Percentiles rank a stretch among this genome's conserved stretches.
phyloP scores from a whole-genome alignment of 2,888 invertebrate genomes.

The Pristionchus exspectatus region DNA sequence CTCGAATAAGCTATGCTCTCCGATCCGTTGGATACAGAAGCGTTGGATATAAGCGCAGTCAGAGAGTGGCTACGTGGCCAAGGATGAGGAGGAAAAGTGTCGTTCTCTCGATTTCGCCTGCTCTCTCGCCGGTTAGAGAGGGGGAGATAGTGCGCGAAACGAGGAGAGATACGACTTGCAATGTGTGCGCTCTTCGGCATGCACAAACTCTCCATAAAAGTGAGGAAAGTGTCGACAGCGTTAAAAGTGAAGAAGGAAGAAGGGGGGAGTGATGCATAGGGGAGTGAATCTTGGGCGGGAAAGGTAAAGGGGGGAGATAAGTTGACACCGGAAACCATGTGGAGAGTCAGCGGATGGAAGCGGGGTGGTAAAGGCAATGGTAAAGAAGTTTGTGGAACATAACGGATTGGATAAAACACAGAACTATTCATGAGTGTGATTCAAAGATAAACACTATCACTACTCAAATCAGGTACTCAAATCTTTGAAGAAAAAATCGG shows the following conservation, averaged over 20 bases:
- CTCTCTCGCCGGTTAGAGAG: neutral
- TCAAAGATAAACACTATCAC: no score
- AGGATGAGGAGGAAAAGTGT: neutral
- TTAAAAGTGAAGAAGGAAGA: neutral
- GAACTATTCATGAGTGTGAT: no score
- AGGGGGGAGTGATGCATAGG: conserved; percentile 17
- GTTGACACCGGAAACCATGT: neutral
- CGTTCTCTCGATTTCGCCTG: neutral
- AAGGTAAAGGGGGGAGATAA: neutral
- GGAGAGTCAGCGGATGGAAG: neutral
- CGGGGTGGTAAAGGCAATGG: neutral
- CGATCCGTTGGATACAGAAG: neutral
- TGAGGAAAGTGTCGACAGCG: neutral
- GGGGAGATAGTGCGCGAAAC: neutral
- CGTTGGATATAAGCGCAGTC: neutral
- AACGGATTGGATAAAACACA: no score
- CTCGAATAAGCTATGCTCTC: neutral
- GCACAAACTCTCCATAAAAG: conserved; percentile 46
- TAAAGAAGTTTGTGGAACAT: neutral
- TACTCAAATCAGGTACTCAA: no score
- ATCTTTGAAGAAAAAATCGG: no score
- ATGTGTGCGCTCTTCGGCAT: conserved; percentile 31
- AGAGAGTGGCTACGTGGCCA: neutral
- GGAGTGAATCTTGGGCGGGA: neutral
- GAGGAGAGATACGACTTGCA: neutral